Percentiles rank a stretch among this genome's conserved stretches.
Evolutionary conservation across 2,888 invertebrate species (phyloP).

Genomic region (Drosophila macrospina): DNA sequence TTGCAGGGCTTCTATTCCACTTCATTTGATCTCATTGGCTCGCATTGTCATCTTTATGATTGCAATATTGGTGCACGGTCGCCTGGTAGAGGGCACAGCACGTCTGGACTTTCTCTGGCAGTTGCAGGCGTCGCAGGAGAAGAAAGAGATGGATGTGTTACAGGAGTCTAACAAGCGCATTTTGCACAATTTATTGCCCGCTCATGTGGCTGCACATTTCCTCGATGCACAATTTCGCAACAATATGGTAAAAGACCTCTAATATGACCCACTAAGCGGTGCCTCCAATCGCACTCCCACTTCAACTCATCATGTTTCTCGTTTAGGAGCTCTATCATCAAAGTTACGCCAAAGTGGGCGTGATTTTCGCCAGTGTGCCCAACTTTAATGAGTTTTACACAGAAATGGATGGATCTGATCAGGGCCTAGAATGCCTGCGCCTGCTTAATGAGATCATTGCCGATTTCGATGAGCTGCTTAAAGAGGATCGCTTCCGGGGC

Average conservation of each 20-base stretch:
- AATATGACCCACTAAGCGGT: conserved; percentile 3
- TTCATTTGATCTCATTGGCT: conserved; percentile 91
- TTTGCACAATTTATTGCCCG: conserved; percentile 94
- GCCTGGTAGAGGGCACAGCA: conserved; percentile 95
- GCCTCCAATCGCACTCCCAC: too few species aligned
- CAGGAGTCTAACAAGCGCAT: conserved; percentile 95
- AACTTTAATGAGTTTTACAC: conserved; percentile 98
- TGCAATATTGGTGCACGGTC: conserved; percentile 93
- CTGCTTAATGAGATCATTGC: conserved; percentile 96
- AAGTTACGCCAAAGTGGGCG: conserved; percentile 95
- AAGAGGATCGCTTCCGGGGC: conserved; percentile 93
- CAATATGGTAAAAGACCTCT: conserved; percentile 89
- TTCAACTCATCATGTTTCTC: neutral
- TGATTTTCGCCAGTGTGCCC: conserved; percentile 96
- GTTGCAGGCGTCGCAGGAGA: conserved; percentile 95
- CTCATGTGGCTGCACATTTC: conserved; percentile 96
- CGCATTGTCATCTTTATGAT: conserved; percentile 93
- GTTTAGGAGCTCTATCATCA: conserved; percentile 95
- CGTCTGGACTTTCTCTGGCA: conserved; percentile 93
- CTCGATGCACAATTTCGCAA: conserved; percentile 95
- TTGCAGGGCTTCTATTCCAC: conserved; percentile 89
- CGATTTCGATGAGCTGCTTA: conserved; percentile 96
- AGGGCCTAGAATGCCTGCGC: conserved; percentile 94
- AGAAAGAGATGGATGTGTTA: conserved; percentile 96
- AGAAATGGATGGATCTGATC: conserved; percentile 96